Evolutionary conservation across 2,797 vertebrate species (phyloP).

Genomic region (Furcifer pardalis): DNA sequence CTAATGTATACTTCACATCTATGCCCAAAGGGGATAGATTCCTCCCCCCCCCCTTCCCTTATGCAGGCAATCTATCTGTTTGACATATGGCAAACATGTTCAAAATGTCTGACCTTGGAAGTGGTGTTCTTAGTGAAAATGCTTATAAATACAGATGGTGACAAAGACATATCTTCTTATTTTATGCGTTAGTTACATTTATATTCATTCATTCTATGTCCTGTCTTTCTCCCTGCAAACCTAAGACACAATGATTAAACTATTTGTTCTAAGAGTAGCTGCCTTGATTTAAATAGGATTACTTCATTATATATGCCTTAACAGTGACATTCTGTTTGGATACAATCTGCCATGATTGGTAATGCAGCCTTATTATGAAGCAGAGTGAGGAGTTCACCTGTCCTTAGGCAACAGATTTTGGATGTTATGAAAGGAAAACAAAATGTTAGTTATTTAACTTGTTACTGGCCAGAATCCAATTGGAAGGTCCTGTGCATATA

Average conservation of each 20-base stretch:
- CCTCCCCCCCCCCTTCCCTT: too few species aligned
- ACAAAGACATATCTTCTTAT: not conserved
- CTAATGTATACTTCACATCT: constrained; percentile 45
- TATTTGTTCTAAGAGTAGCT: not conserved
- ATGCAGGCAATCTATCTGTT: not conserved
- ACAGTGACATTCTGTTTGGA: too few species aligned
- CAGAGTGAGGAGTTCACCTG: not conserved
- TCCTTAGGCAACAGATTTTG: not conserved
- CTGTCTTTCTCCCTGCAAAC: not conserved
- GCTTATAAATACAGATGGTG: not conserved
- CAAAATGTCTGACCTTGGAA: constrained; percentile 39
- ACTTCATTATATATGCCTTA: not conserved
- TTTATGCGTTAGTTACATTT: not conserved
- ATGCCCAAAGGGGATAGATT: constrained; percentile 27
- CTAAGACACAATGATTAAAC: not conserved
- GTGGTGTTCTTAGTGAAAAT: not conserved
- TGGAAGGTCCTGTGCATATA: too few species aligned
- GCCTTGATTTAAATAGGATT: not conserved
- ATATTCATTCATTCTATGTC: too few species aligned
- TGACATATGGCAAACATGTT: constrained; percentile 35
- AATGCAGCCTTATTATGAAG: too few species aligned
- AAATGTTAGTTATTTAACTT: not conserved
- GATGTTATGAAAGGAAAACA: not conserved
- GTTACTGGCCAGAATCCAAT: not conserved
- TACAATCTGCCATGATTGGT: too few species aligned